Evolutionary conservation across 2,113 vertebrate species (phyloP).

Genomic region (Dipodomys stephensi): DNA sequence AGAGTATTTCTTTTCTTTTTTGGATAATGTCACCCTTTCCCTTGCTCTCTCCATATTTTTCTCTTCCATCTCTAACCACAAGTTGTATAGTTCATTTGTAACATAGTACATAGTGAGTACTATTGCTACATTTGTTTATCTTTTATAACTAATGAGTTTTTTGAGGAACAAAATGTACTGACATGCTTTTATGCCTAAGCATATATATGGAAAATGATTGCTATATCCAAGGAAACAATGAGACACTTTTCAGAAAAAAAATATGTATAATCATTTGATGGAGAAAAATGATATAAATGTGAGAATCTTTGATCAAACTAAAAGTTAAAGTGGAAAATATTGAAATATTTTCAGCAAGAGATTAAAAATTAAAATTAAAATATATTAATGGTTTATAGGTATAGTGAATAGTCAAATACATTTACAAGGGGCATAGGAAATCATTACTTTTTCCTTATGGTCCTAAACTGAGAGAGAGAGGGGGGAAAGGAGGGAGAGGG

Average conservation of each 20-base stretch:
- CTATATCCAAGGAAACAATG: background rate
- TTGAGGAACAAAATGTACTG: background rate
- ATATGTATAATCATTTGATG: background rate
- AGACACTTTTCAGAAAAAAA: background rate
- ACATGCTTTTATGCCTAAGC: background rate
- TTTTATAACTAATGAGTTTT: background rate
- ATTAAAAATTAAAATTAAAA: background rate
- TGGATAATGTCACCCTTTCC: too few species aligned
- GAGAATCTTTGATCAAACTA: background rate
- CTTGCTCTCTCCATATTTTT: too few species aligned
- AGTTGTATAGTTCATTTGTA: too few species aligned
- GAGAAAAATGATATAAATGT: background rate
- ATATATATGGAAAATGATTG: background rate
- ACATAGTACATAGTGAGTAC: too few species aligned
- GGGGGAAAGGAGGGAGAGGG: background rate
- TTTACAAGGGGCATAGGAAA: background rate
- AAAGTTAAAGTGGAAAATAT: background rate
- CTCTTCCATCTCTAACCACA: too few species aligned
- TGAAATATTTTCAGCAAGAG: background rate
- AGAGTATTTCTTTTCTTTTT: too few species aligned
- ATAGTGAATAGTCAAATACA: background rate
- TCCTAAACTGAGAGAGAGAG: background rate
- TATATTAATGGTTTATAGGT: background rate
- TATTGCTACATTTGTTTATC: too few species aligned
- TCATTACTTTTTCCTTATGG: background rate